Evolutionary conservation across 2,888 invertebrate species (phyloP).

Genomic region (Cyclophora punctaria): DNA sequence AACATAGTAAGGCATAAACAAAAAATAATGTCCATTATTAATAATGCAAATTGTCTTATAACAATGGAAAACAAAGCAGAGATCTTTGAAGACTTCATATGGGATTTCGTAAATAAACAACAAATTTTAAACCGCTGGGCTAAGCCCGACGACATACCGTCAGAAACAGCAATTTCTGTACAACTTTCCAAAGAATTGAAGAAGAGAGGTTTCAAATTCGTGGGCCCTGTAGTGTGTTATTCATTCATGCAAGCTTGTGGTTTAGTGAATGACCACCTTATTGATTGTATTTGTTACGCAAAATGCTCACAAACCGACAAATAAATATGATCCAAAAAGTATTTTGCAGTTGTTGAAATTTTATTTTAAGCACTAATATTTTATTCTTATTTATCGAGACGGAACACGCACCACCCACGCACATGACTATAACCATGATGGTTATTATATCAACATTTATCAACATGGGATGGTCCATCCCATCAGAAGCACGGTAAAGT

Average conservation of each 20-base stretch:
- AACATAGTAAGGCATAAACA: conserved; percentile 49
- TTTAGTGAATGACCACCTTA: conserved; percentile 54
- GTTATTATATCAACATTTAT: too few species aligned
- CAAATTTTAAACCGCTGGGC: conserved; percentile 48
- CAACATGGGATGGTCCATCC: too few species aligned
- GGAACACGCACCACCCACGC: too few species aligned
- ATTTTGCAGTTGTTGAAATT: too few species aligned
- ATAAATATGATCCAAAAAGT: too few species aligned
- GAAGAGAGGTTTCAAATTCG: conserved; percentile 51
- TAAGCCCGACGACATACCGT: conserved; percentile 37
- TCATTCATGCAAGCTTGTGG: conserved; percentile 69
- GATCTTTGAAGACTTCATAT: conserved; percentile 50
- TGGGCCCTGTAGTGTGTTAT: conserved; percentile 58
- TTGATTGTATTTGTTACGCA: conserved; percentile 28
- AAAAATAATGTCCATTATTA: conserved; percentile 53
- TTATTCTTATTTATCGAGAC: too few species aligned
- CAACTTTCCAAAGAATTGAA: conserved; percentile 49
- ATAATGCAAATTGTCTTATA: conserved; percentile 50
- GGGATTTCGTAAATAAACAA: conserved; percentile 49
- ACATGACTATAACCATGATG: too few species aligned
- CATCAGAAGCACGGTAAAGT: too few species aligned
- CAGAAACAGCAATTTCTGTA: conserved; percentile 36
- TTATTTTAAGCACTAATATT: too few species aligned
- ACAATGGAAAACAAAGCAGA: conserved; percentile 44
- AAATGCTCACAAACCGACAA: too few species aligned